Evolutionary conservation across 1,140 invertebrate genomes (phyloP).

Genomic region (Atta cephalotes): DNA sequence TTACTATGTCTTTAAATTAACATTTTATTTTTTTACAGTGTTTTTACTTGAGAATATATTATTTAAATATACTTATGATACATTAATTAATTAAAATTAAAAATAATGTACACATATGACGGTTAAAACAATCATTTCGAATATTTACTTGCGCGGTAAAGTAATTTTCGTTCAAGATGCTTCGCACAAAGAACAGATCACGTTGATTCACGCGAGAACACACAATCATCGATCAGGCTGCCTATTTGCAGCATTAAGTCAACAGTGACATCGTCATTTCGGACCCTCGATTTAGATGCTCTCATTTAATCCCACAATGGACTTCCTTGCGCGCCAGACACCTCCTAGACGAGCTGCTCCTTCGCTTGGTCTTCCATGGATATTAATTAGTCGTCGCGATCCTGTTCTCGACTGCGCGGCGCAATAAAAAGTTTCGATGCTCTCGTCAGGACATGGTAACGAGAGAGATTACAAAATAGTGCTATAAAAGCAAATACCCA

Average conservation of each 20-base stretch:
- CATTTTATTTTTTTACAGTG: no score
- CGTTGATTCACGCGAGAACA: slow-evolving; percentile 28
- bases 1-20: no score
- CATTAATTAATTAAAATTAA: slow-evolving; percentile 8
- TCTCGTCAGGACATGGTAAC: slow-evolving; percentile 51
- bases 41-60: neutral
- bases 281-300: slow-evolving; percentile 5
- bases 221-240: slow-evolving; percentile 43
- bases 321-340: neutral
- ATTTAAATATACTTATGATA: neutral
- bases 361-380: slow-evolving; percentile 17
- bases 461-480: slow-evolving; percentile 49
- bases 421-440: slow-evolving; percentile 47
- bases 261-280: slow-evolving; percentile 53
- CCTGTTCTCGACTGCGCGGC: slow-evolving; percentile 13
- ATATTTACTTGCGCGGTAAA: neutral
- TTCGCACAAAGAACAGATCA: slow-evolving; percentile 28
- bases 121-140: neutral
- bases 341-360: slow-evolving; percentile 5
- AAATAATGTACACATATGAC: neutral
- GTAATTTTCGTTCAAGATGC: neutral
- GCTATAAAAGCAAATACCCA: slow-evolving; percentile 6
- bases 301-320: slow-evolving; percentile 45
- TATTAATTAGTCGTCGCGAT: slow-evolving; percentile 60
- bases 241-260: slow-evolving; percentile 41